These are phyloP conservation scores for Anorthoa munda DNA, from an alignment of 2,888 invertebrate species.

Conservation along the genomic window DNA sequence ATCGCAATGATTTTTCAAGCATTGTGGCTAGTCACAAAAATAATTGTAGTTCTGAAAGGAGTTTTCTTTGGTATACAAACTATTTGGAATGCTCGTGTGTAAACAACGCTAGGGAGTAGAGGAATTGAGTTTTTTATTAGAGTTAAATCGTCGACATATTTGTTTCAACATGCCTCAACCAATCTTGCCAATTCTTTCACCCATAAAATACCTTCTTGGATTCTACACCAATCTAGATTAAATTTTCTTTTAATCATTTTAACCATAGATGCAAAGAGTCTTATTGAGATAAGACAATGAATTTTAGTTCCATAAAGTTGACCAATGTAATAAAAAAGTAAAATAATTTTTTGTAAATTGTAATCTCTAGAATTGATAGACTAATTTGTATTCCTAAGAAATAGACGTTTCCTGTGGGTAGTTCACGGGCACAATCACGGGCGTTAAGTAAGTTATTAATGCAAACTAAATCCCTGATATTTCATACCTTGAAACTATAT, in stretches of 20 bases:
- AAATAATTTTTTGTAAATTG: neutral
- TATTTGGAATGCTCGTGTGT: neutral
- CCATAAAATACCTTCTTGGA: neutral
- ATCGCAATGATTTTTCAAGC: slow-evolving; percentile 1
- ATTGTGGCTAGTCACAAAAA: neutral
- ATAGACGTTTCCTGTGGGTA: neutral
- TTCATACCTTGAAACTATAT: neutral
- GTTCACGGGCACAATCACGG: neutral
- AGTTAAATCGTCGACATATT: neutral
- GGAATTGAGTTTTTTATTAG: neutral
- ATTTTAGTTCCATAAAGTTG: too few species aligned
- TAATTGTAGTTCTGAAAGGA: neutral
- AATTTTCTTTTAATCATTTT: neutral
- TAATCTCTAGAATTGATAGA: too few species aligned
- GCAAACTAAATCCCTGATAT: neutral
- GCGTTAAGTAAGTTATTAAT: neutral
- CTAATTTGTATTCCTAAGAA: too few species aligned
- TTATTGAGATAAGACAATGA: neutral
- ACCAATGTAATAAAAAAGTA: too few species aligned
- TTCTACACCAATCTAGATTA: neutral
- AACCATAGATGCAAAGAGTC: neutral
- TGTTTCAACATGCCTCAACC: neutral
- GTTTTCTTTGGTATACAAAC: neutral
- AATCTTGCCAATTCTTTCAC: neutral
- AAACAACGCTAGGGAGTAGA: neutral